phyloP scores from a whole-genome alignment of 1,140 invertebrate species.

The Drosophila nasuta region DNA sequence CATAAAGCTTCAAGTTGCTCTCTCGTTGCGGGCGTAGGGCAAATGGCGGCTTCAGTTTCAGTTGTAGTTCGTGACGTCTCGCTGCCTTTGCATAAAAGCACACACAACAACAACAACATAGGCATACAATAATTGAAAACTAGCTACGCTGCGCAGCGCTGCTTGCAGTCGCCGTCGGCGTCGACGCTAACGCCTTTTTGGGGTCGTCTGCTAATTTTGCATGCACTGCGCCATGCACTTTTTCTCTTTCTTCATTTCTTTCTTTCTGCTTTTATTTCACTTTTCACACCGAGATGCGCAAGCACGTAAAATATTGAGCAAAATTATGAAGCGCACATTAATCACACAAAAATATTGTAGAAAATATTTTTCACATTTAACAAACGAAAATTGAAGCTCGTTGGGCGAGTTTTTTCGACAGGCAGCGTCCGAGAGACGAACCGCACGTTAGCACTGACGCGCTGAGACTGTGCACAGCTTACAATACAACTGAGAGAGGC shows the following conservation, averaged over 20 bases:
- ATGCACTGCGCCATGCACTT: constrained; percentile 41
- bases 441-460: constrained; percentile 45
- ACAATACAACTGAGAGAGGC: constrained; percentile 1
- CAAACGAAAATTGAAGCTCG: constrained; percentile 25
- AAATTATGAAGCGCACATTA: constrained; percentile 12
- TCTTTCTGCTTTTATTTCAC: constrained; percentile 27
- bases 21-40: constrained; percentile 36
- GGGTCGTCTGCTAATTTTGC: constrained; percentile 55
- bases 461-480: constrained; percentile 37
- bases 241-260: constrained; percentile 21
- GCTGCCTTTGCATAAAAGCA: constrained; percentile 47
- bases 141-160: constrained; percentile 19
- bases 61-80: constrained; percentile 66
- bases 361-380: constrained; percentile 42
- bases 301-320: constrained; percentile 20
- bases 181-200: constrained; percentile 25
- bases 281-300: constrained; percentile 35
- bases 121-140: constrained; percentile 58
- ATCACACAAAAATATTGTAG: constrained; percentile 19
- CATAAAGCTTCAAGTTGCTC: constrained; percentile 36
- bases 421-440: constrained; percentile 48
- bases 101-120: constrained; percentile 9
- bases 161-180: constrained; percentile 17
- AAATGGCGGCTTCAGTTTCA: constrained; percentile 11
- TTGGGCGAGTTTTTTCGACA: constrained; percentile 36